These are phyloP conservation scores for Nerophis ophidion DNA, from an alignment of 2,113 vertebrate genomes.

Conservation along the genomic window DNA sequence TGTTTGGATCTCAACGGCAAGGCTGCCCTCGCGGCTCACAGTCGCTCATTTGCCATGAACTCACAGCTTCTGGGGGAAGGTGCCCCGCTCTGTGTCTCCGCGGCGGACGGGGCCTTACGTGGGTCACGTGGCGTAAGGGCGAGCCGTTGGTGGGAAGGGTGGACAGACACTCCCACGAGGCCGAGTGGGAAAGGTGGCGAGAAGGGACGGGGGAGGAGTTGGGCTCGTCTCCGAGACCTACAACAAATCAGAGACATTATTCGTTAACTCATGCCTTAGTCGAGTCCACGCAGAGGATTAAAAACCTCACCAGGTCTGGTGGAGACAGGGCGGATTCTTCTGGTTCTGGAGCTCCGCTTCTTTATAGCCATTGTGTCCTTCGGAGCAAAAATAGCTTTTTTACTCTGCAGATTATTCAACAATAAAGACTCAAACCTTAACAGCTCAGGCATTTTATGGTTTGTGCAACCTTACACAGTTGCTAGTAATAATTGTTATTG, in stretches of 20 bases:
- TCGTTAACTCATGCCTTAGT: too few species aligned
- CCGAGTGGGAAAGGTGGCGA: conserved; percentile 69
- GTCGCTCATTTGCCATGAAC: conserved; percentile 8
- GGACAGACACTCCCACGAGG: conserved; percentile 82
- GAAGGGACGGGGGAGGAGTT: conserved; percentile 71
- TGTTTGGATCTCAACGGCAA: neutral
- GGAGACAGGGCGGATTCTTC: conserved; percentile 83
- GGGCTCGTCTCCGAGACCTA: conserved; percentile 68
- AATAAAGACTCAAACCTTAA: too few species aligned
- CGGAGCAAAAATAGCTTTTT: neutral
- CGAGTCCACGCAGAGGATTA: neutral
- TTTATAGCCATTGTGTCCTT: conserved; percentile 90
- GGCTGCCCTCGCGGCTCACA: neutral
- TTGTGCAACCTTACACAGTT: too few species aligned
- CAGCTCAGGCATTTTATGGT: too few species aligned
- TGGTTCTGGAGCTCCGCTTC: conserved; percentile 79
- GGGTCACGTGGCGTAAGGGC: conserved; percentile 82
- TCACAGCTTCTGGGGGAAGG: conserved; percentile 68
- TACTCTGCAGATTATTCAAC: neutral
- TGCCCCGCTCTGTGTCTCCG: conserved; percentile 68
- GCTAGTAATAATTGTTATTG: too few species aligned
- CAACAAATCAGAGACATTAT: neutral
- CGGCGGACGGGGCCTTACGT: conserved; percentile 80
- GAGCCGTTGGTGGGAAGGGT: conserved; percentile 84
- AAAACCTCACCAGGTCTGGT: conserved; percentile 81